phyloP scores from a whole-genome alignment of 2,797 vertebrate species.

The Picus viridis region DNA sequence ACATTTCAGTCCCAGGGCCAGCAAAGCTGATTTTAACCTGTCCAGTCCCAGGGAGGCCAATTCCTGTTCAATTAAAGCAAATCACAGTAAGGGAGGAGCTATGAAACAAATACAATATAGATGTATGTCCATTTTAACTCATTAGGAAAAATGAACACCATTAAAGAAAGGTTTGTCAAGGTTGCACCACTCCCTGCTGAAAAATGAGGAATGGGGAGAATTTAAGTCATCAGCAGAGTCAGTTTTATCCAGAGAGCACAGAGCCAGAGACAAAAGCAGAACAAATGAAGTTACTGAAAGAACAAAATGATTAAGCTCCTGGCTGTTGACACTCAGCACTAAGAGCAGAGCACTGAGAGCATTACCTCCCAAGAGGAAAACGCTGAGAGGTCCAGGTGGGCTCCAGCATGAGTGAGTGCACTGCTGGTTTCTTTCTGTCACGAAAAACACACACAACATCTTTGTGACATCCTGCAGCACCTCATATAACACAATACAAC shows the following conservation, averaged over 20 bases:
- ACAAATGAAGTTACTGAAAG: background rate
- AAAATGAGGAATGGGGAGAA: background rate
- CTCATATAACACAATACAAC: background rate
- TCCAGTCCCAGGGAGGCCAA: slow-evolving; percentile 96
- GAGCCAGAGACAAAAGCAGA: background rate
- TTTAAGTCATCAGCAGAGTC: background rate
- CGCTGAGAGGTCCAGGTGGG: slow-evolving; percentile 96
- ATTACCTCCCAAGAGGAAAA: slow-evolving; percentile 98
- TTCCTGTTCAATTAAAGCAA: slow-evolving; percentile 81
- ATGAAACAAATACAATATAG: background rate
- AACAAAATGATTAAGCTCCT: background rate
- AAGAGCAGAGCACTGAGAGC: background rate
- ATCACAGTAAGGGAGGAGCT: background rate
- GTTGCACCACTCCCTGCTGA: background rate
- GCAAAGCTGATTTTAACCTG: slow-evolving; percentile 95
- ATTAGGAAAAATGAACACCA: background rate
- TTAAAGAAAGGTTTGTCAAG: background rate
- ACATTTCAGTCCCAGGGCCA: slow-evolving; percentile 96
- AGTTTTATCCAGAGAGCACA: background rate
- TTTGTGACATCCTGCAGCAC: background rate
- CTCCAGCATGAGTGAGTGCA: slow-evolving; percentile 94
- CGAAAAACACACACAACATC: background rate
- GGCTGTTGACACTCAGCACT: background rate
- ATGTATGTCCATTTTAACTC: background rate
- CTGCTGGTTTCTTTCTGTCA: slow-evolving; percentile 97